Evolutionary conservation across 2,113 vertebrate species (phyloP).

Genomic region (Hemichromis elongatus): DNA sequence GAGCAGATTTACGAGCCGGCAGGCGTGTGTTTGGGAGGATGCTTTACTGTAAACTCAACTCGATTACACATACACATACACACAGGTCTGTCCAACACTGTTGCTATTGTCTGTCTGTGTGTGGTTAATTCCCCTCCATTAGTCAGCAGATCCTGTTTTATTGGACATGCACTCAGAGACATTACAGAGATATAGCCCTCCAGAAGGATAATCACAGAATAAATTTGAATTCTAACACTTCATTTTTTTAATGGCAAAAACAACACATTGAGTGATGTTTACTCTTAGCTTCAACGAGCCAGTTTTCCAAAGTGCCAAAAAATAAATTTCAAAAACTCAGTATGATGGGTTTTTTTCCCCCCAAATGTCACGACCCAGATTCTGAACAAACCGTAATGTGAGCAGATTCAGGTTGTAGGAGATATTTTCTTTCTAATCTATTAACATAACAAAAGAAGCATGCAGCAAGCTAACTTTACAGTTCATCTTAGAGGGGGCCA

Average conservation of each 20-base stretch:
- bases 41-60: slow-evolving; percentile 21
- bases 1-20: slow-evolving; percentile 41
- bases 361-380: not conserved
- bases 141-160: slow-evolving; percentile 26
- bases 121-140: slow-evolving; percentile 19
- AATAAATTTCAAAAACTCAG: not conserved
- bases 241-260: not conserved
- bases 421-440: not conserved
- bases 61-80: not conserved
- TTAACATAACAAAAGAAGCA: not conserved
- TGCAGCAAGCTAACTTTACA: not conserved
- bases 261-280: not conserved
- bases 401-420: not conserved
- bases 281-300: not conserved
- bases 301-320: not conserved
- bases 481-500: not conserved
- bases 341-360: not conserved
- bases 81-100: slow-evolving; percentile 13
- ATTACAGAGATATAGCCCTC: not conserved
- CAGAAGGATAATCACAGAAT: not conserved
- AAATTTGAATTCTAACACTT: not conserved
- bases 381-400: not conserved
- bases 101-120: slow-evolving; percentile 31
- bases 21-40: slow-evolving; percentile 19
- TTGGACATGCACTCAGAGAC: not conserved